Base-by-base conservation (phyloP, 2,113 vertebrate genomes). In the Nothobranchius furzeri region DNA sequence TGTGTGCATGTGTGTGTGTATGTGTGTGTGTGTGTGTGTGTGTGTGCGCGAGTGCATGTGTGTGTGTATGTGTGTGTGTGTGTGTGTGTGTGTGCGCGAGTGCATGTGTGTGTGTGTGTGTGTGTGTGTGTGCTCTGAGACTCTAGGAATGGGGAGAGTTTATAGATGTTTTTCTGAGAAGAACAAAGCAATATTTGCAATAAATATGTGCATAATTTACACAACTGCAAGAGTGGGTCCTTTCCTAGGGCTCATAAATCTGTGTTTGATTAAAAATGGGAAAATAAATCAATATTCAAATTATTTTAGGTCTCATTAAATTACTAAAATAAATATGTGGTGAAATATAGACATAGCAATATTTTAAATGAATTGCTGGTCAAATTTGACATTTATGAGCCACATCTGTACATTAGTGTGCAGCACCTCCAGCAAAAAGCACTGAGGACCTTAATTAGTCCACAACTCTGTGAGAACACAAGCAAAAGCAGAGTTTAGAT, bases 351-450 rank as follows among this genome's bases (percentile, higher is more conserved):
- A 53, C 14, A 50, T 36, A 61, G 17, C 56, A 3, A 30, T 30
- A 30, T 30, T n/a, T 64, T 1, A 59, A 81, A 67, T 36, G 53
- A 56, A 78, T 74, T 58, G 56, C 17, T 24, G 20, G 52, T 73
- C 36, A 64, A 85, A 76, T 60, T 40, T 68, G 51, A 64, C 37
- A 59, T 47, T 60, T 63, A n/a, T 60, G 52, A 37, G 15, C 37
- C 47, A 52, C 57, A 46, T 59, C 56, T 54, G 45, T 61, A 70
- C 78, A 82, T 78, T 42, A 63, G 54, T 55, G 64, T 72, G 68
- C 61, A 51, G 55, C 46, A 74, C 50, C 70, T 64, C 58, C 48
- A 73, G 60, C 6, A 25, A 59, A 43, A 68, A 43, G 14, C 43
- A 17, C 36, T 49, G 53, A 37, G 40, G 20, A n/a, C 15, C 6